Conservation (phyloP, 1,140 invertebrate genomes). For the Varroa destructor region DNA sequence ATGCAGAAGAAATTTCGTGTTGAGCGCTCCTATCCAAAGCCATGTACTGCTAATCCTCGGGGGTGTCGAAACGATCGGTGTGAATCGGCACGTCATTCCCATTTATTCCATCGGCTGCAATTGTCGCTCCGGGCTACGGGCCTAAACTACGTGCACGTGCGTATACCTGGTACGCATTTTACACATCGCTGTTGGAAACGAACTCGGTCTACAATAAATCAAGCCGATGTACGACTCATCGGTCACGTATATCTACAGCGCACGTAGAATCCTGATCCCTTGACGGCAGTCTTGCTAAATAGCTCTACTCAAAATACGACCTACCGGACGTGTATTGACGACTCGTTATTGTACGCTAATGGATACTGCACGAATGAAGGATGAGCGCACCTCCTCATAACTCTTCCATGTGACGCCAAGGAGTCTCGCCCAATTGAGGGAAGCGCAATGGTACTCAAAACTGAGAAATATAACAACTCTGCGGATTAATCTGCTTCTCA, state of each 20-base stretch:
- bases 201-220: background rate
- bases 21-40: too few relatives aligned
- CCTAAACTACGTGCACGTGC: constrained; percentile 15
- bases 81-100: too few relatives aligned
- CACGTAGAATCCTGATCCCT: too few relatives aligned
- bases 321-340: background rate
- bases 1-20: too few relatives aligned
- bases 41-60: too few relatives aligned
- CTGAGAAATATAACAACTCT: background rate
- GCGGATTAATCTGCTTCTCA: background rate
- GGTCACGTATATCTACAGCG: too few relatives aligned
- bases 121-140: too few relatives aligned
- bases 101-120: too few relatives aligned
- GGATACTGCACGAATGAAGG: background rate
- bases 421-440: background rate
- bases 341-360: background rate
- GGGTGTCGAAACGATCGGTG: too few relatives aligned
- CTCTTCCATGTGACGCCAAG: background rate
- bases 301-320: background rate
- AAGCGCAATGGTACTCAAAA: background rate
- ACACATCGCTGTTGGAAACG: constrained; percentile 29
- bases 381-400: background rate
- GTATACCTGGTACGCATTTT: constrained; percentile 19
- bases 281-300: background rate
- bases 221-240: too few relatives aligned